phyloP scores from a whole-genome alignment of 1,140 invertebrate species.

The Leguminivora glycinivorella region DNA sequence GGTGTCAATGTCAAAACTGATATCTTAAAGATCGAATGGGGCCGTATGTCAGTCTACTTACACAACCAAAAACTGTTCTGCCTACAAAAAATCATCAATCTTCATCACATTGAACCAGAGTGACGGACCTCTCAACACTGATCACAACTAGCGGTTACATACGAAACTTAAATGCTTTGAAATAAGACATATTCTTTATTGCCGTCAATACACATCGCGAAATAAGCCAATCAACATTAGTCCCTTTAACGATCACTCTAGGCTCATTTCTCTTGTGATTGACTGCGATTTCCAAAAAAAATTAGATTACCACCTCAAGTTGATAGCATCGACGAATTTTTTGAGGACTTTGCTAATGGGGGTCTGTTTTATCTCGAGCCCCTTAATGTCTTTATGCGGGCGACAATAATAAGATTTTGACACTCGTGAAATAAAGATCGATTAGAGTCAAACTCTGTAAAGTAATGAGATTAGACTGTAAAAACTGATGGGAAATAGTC shows the following conservation, averaged over 20 bases:
- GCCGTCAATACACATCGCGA: neutral
- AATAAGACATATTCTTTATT: slow-evolving; percentile 33
- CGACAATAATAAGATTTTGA: slow-evolving; percentile 74
- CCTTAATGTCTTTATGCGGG: slow-evolving; percentile 75
- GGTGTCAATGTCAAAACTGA: too few relatives aligned
- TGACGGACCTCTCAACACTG: slow-evolving; percentile 36
- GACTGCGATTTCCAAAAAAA: slow-evolving; percentile 63
- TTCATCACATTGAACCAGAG: slow-evolving; percentile 45
- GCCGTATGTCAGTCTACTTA: neutral
- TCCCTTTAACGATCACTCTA: slow-evolving; percentile 60
- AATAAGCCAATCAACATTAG: slow-evolving; percentile 66
- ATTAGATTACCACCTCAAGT: slow-evolving; percentile 74
- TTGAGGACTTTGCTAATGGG: slow-evolving; percentile 67
- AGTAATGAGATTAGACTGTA: slow-evolving; percentile 27
- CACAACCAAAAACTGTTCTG: slow-evolving; percentile 6
- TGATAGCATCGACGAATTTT: slow-evolving; percentile 70
- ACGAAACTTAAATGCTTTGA: slow-evolving; percentile 31
- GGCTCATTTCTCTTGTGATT: slow-evolving; percentile 73
- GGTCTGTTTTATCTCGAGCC: slow-evolving; percentile 73
- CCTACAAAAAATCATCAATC: slow-evolving; percentile 48
- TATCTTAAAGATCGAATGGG: too few relatives aligned
- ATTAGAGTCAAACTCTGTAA: slow-evolving; percentile 25
- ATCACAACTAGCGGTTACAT: slow-evolving; percentile 33
- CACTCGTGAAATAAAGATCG: slow-evolving; percentile 66
- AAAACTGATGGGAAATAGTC: neutral